Evolutionary conservation across 1,140 invertebrate species (phyloP).

Genomic region (Diorhabda sublineata): DNA sequence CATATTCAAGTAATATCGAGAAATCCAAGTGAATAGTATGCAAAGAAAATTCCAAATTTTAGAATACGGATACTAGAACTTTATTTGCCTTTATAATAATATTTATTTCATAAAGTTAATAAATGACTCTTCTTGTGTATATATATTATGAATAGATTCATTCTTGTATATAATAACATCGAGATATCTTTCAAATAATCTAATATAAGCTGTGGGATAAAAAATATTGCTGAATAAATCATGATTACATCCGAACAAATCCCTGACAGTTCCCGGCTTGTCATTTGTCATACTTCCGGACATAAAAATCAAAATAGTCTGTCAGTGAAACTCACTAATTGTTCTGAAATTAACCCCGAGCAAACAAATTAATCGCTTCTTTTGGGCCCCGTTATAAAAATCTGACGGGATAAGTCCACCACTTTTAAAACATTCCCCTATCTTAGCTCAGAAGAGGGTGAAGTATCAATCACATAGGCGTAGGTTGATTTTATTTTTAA

Average conservation of each 20-base stretch:
- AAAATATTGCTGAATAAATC: background rate
- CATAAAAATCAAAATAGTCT: conserved; percentile 9
- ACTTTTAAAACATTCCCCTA: background rate
- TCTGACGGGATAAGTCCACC: conserved; percentile 37
- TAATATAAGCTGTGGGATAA: background rate
- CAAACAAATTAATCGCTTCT: conserved; percentile 45
- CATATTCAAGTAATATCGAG: no score
- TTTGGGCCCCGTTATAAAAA: conserved; percentile 43
- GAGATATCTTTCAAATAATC: background rate
- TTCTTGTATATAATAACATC: background rate
- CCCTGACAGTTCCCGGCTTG: conserved; percentile 1
- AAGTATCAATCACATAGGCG: conserved; percentile 14
- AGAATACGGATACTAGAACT: no score
- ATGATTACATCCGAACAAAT: background rate
- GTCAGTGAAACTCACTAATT: conserved; percentile 38
- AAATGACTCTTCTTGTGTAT: no score
- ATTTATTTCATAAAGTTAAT: no score
- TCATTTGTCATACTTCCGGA: background rate
- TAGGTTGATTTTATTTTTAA: no score
- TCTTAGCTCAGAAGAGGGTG: conserved; percentile 17
- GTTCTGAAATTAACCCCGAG: conserved; percentile 40
- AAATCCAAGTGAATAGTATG: no score
- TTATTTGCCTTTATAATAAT: no score
- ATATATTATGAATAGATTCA: background rate
- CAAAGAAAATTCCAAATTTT: no score